Evolutionary conservation across 2,797 vertebrate genomes (phyloP).

Genomic region (Epinephelus malabaricus): DNA sequence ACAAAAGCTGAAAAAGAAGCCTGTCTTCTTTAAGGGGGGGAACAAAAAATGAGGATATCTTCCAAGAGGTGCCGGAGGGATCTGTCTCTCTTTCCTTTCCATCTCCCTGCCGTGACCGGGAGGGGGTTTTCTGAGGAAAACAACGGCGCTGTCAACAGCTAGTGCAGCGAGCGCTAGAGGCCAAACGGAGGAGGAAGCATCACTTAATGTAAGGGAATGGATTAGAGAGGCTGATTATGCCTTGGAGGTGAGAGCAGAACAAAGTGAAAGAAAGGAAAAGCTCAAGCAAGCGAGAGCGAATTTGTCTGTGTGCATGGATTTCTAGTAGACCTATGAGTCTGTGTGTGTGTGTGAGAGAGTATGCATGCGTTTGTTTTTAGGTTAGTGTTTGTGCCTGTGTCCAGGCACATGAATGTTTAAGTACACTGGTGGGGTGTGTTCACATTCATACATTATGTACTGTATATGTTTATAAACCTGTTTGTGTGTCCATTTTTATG

Average conservation of each 20-base stretch:
- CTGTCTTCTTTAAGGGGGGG: slow-evolving; percentile 69
- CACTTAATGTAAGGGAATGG: slow-evolving; percentile 82
- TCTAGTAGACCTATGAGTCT: slow-evolving; percentile 12
- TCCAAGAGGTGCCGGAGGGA: slow-evolving; percentile 77
- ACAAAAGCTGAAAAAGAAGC: slow-evolving; percentile 78
- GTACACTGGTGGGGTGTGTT: neutral
- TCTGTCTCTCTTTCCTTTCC: slow-evolving; percentile 72
- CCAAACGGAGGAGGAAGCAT: slow-evolving; percentile 75
- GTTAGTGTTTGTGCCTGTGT: neutral
- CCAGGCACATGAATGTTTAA: slow-evolving; percentile 12
- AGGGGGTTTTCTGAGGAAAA: slow-evolving; percentile 75
- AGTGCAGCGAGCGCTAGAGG: slow-evolving; percentile 71
- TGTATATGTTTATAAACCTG: slow-evolving; percentile 3
- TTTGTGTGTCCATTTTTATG: neutral
- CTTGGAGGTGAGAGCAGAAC: slow-evolving; percentile 76
- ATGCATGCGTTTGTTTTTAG: neutral
- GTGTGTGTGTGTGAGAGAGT: slow-evolving; percentile 1
- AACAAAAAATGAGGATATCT: slow-evolving; percentile 78
- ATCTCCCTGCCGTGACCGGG: slow-evolving; percentile 68
- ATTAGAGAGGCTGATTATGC: slow-evolving; percentile 83
- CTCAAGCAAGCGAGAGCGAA: slow-evolving; percentile 37
- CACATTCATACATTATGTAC: slow-evolving; percentile 19
- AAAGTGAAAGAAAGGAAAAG: slow-evolving; percentile 68
- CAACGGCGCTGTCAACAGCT: slow-evolving; percentile 75
- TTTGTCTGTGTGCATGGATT: slow-evolving; percentile 46